Base-by-base conservation (phyloP, 2,888 invertebrate species). In the Sarcophaga caerulescens region DNA sequence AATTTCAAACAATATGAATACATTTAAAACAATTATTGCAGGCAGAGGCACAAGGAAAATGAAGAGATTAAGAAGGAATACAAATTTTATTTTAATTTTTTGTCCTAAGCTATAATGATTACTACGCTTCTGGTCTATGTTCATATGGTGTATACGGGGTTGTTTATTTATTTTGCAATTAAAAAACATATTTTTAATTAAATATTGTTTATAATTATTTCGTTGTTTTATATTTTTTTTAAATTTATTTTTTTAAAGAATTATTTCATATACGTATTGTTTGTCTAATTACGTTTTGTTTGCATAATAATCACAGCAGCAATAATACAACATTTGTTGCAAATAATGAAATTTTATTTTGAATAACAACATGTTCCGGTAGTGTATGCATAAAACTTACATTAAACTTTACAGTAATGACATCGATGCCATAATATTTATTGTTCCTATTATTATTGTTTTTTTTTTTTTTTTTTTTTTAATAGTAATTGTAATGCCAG, bases 201-300 rank as follows among this genome's bases (percentile, higher is more conserved):
- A 77, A 74, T 83, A 76, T 85, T 80, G 25, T 83, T 77, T 73
- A 69, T 74, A 59, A 45, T 70, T 62, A 70, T 35, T 65, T 74
- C 63, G 59, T 35, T 70, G 47, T 21, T 65, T 14, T 52, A 19
- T 10, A 14, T 23, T 35, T 35, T 17, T 25, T 14, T 66, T 66
- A 8, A n/a, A 12, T 10, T 12, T 84, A 65, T 70, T 68, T 76
- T 70, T 52, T 52, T 17, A 3, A 52, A 52, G 52, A 52, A 52
- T 52, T 5, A 14, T 52, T 52, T 52, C 17, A 52, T 17, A 52
- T 14, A n/a, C n/a, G n/a, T n/a, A 52, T 78, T 85, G 59, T 83
- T 85, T 85, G 82, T 75, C 85, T 85, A 85, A 85, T 85, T 85
- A 85, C 80, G 73, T 73, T 35, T 23, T 85, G 73, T 80, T 85